phyloP scores from a whole-genome alignment of 2,113 vertebrate genomes.

The Willisornis vidua region DNA sequence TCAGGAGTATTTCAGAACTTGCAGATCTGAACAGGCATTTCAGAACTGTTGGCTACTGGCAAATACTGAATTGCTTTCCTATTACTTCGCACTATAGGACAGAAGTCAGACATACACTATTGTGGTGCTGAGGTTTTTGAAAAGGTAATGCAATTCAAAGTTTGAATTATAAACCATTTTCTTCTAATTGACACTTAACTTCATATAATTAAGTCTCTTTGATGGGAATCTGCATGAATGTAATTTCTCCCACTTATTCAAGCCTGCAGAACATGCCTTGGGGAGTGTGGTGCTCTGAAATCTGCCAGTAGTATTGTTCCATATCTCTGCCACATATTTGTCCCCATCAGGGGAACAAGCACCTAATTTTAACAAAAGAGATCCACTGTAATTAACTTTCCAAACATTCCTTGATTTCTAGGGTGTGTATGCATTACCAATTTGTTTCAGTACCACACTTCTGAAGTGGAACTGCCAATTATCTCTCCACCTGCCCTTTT shows the following conservation, averaged over 20 bases:
- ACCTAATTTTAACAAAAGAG: neutral
- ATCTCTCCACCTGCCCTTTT: neutral
- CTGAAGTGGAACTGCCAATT: neutral
- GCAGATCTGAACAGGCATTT: neutral
- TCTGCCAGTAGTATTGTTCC: neutral
- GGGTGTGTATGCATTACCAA: neutral
- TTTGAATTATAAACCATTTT: neutral
- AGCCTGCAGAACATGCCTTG: neutral
- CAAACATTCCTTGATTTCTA: neutral
- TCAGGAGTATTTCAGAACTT: neutral
- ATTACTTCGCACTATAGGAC: neutral
- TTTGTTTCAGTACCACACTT: neutral
- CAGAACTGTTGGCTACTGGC: neutral
- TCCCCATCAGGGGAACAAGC: neutral
- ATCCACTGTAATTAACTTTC: neutral
- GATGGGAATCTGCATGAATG: neutral
- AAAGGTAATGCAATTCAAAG: neutral
- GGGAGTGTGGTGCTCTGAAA: neutral
- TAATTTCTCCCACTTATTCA: neutral
- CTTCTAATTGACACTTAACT: conserved; percentile 8
- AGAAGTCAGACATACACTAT: neutral
- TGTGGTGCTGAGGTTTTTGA: neutral
- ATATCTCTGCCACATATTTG: neutral
- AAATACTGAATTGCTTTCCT: neutral
- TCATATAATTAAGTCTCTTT: neutral